Conservation (phyloP, 1,140 invertebrate species). For the Bombus difficillimus region DNA sequence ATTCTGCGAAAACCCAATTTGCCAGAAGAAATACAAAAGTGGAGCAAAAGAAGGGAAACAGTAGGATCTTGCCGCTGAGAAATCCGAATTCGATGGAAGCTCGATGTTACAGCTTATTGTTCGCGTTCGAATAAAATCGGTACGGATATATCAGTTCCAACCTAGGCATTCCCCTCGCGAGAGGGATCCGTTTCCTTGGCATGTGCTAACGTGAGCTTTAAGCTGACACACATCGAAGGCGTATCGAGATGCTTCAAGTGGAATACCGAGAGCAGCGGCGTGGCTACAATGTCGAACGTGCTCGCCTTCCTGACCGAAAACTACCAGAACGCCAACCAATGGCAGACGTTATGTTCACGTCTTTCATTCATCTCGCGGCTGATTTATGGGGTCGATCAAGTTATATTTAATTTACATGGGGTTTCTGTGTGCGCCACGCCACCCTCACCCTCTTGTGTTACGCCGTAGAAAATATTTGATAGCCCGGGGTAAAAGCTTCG, state of each 20-base stretch:
- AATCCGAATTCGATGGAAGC: not conserved
- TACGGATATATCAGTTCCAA: not conserved
- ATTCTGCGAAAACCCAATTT: not conserved
- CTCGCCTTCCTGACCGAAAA: not conserved
- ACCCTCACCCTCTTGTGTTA: too few species aligned
- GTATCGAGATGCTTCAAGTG: slow-evolving; percentile 16
- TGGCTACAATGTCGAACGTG: slow-evolving; percentile 34
- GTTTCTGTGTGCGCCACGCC: not conserved
- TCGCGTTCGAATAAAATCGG: not conserved
- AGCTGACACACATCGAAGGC: slow-evolving; percentile 3
- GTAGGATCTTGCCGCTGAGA: not conserved
- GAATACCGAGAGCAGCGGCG: slow-evolving; percentile 28
- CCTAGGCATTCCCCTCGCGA: not conserved
- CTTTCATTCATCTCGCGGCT: not conserved
- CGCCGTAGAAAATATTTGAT: not conserved
- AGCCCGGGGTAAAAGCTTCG: not conserved
- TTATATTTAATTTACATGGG: not conserved
- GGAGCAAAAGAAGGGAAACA: not conserved
- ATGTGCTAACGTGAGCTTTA: slow-evolving; percentile 19
- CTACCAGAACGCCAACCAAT: not conserved
- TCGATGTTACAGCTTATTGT: slow-evolving; percentile 7
- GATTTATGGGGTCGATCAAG: not conserved
- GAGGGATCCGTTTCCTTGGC: not conserved
- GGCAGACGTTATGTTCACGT: slow-evolving; percentile 47
- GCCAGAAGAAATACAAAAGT: not conserved